Conservation (phyloP, 2,797 vertebrate genomes). For the Otus scops region DNA sequence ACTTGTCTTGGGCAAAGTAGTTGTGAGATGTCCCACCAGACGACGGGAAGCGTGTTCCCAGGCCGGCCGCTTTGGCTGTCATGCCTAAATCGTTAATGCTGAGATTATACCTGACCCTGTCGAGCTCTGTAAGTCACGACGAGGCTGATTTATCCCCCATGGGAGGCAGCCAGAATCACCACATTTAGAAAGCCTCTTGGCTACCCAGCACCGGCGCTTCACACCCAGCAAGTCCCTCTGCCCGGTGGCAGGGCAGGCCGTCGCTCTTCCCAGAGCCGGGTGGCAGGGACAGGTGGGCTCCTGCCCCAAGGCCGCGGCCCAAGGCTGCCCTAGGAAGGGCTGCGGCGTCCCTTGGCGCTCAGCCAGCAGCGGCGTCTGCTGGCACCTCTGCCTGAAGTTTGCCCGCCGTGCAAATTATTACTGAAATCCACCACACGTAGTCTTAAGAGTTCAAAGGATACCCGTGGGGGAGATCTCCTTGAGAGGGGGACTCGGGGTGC, state of each 20-base stretch:
- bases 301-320: not conserved
- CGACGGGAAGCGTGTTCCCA: not conserved
- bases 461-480: not conserved
- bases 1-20: not conserved
- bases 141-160: not conserved
- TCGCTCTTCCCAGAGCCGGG: not conserved
- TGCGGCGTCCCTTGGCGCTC: not conserved
- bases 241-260: accelerated
- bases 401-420: not conserved
- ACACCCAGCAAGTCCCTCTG: not conserved
- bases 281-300: not conserved
- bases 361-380: not conserved
- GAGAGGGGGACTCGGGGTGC: not conserved
- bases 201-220: accelerated
- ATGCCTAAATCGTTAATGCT: not conserved
- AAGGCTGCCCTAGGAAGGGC: not conserved
- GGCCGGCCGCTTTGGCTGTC: not conserved
- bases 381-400: not conserved
- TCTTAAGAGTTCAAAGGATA: constrained; percentile 26
- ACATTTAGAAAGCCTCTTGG: not conserved
- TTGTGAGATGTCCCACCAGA: not conserved
- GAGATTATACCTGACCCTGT: not conserved
- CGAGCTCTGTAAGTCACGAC: not conserved
- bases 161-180: not conserved
- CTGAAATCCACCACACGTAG: not conserved